Evolutionary conservation across 2,888 invertebrate genomes (phyloP), one percentile per base, ranked within the genome.

Genomic region (Cartodere bifasciata): DNA sequence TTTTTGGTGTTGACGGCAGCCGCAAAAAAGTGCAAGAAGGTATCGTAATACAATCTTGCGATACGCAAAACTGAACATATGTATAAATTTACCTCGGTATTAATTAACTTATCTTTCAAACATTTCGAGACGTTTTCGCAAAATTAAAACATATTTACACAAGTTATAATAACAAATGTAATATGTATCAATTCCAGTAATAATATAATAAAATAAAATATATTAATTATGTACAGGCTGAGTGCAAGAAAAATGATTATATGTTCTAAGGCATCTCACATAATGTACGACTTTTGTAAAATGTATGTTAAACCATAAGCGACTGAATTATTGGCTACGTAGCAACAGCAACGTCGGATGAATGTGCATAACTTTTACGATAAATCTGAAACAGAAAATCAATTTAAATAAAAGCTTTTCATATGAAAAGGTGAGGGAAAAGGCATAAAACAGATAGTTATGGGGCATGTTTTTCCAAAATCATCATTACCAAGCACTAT

Each of bases 351-450:
- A 25, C 16, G 26, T 42, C 40, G 43, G 36, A 41, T 39, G 38
- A 40, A 42, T 35, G 37, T 40, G 40, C 15, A 25, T 31, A 36
- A 40, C 39, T 44, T 48, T 58, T 58, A 58, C 42, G 58, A 59
- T 52, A 58, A 53, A 55, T 58, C 58, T 59, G 50, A 25, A 56
- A 57, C 22, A 34, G 37, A 43, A 34, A 32, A 36, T 26, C 32
- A 34, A 28, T 25, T 25, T 2, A 22, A 25, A 28, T 25, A 38
- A 28, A 17, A 28, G 13, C 16, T 13, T n/a, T 20, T 2, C 23
- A 10, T 23, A 10, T n/a, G 14, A n/a, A n/a, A 15, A 28, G 10
- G n/a, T 15, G 4, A 15, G 9, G 20, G n/a, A 29, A 29, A 29
- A 29, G 20, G 26, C n/a, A 28, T 16, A 28, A 13, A 28, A 16